Evolutionary conservation across 2,797 vertebrate genomes (phyloP), one percentile per base, ranked within the genome.

Genomic region (Halcyon chelicuti): DNA sequence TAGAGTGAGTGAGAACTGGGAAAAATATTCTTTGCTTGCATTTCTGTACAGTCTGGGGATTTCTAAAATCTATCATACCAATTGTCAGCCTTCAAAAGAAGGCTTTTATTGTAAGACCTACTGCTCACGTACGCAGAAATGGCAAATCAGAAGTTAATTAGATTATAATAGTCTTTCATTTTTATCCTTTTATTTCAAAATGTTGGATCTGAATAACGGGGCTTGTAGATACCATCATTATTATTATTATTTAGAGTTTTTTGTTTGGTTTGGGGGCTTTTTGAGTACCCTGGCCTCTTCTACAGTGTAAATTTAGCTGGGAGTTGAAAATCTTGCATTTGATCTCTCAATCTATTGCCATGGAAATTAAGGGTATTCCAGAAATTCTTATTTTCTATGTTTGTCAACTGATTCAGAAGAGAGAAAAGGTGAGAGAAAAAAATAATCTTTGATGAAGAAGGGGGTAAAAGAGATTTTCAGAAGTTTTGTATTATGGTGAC

Each of bases 341-440:
- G 72, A 95, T 88, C 55, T 91, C 33, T 95, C 44, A 77, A 4
- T 81, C 65, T 91, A 70, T 94, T 94, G 29, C 61, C 80, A 63
- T 84, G 88, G 87, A 95, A 96, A 94, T 97, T 20, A 94, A 80
- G 47, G 63, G 52, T 87, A 75, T 73, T 68, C 55, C 61, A 72
- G 47, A 88, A 83, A 54, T 90, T 95, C 73, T 74, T 93, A 23
- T 40, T 91, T 72, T 67, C 74, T 63, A 54, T 33, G 7, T 93
- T 95, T 82, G 55, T 35, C 61, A 18, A 49, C 49, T 93, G 44
- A 46, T 91, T 95, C 42, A 65, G 70, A 90, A 76, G 39, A 42
- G 52, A 91, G 23, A 83, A 76, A 58, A 57, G 5, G 25, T 58
- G 49, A 15, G 49, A 15, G 9, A 25, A 35, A 21, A 39, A 55